Evolutionary conservation across 2,888 invertebrate species (phyloP).

Genomic region (Aspidiotus rigidus): DNA sequence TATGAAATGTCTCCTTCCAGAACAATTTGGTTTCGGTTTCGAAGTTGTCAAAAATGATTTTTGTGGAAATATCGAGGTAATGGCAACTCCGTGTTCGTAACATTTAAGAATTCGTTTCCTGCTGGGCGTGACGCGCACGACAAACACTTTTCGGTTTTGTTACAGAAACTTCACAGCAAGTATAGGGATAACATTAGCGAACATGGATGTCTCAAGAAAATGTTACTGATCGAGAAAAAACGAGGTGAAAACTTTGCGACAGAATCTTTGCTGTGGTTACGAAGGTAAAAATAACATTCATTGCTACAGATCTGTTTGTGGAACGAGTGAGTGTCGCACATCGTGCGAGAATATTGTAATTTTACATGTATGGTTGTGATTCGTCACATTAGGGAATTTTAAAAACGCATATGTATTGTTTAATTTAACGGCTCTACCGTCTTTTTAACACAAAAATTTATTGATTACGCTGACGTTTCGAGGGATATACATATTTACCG

Average conservation of each 20-base stretch:
- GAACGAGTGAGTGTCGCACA: too few relatives aligned
- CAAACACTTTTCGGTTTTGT: neutral
- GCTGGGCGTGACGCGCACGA: neutral
- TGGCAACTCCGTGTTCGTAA: neutral
- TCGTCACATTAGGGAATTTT: too few relatives aligned
- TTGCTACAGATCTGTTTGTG: neutral
- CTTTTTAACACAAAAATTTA: too few relatives aligned
- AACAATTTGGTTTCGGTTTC: conserved; percentile 14
- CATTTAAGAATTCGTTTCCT: too few relatives aligned
- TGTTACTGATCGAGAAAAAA: conserved; percentile 11
- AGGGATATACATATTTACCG: too few relatives aligned
- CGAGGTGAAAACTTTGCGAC: conserved; percentile 12
- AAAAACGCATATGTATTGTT: too few relatives aligned
- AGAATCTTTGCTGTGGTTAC: conserved; percentile 13
- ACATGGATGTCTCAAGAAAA: conserved; percentile 6
- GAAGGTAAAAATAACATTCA: conserved; percentile 6
- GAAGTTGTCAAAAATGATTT: conserved; percentile 16
- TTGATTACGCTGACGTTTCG: too few relatives aligned
- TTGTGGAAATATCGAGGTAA: conserved; percentile 18
- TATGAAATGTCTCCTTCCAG: neutral
- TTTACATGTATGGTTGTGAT: too few relatives aligned
- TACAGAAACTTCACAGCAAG: conserved; percentile 16
- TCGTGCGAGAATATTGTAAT: too few relatives aligned
- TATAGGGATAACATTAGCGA: conserved; percentile 13
- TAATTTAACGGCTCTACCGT: too few relatives aligned